phyloP scores from a whole-genome alignment of 2,888 invertebrate species.

The Elegia similella region DNA sequence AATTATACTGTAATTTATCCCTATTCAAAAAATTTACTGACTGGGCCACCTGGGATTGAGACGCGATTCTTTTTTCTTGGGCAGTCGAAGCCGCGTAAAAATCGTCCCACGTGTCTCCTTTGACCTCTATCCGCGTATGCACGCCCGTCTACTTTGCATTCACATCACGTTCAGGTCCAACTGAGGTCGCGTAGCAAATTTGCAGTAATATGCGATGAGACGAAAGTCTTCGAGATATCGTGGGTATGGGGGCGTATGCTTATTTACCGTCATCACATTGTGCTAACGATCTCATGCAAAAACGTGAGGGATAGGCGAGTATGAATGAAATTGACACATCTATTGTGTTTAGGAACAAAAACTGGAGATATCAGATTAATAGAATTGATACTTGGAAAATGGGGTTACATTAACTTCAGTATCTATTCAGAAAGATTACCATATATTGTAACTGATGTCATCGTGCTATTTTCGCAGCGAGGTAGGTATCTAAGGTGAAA shows the following conservation, averaged over 20 bases:
- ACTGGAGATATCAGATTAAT: background rate
- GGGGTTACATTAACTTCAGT: too few species aligned
- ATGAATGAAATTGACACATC: background rate
- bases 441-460: too few species aligned
- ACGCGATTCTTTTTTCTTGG: background rate
- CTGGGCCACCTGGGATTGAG: background rate
- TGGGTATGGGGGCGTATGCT: conserved; percentile 5
- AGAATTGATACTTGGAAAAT: too few species aligned
- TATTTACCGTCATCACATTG: background rate
- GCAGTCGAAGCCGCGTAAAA: background rate
- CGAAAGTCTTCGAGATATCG: background rate
- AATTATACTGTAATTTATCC: too few species aligned
- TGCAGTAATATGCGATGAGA: conserved; percentile 8
- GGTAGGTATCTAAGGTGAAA: too few species aligned
- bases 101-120: background rate
- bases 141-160: conserved; percentile 2
- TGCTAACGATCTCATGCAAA: background rate
- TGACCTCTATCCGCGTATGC: conserved; percentile 13
- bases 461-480: too few species aligned
- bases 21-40: too few species aligned
- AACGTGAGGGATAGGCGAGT: background rate
- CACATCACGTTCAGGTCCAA: conserved; percentile 8
- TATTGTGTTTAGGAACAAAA: background rate
- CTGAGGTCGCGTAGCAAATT: conserved; percentile 1
- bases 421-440: too few species aligned